phyloP scores from a whole-genome alignment of 2,888 invertebrate species.

The Thecocarcelia acutangulata region DNA sequence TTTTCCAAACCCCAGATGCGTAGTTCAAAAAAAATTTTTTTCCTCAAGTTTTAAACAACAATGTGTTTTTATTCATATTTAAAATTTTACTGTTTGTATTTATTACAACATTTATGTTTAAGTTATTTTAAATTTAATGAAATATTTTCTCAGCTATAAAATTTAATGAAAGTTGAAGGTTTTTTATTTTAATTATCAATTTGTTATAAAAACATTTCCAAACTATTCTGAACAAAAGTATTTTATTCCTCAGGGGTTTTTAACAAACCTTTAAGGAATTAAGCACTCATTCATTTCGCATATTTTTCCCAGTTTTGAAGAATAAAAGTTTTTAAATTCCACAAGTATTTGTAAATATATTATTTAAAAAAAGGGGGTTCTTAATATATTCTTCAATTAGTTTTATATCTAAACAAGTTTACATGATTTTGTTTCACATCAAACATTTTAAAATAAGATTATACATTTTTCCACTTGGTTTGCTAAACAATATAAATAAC shows the following conservation, averaged over 20 bases:
- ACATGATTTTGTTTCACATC: conserved; percentile 42
- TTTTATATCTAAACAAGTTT: conserved; percentile 10
- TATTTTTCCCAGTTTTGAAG: too few species aligned
- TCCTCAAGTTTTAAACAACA: background rate
- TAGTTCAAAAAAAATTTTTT: background rate
- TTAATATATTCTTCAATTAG: background rate
- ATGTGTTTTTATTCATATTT: conserved; percentile 16
- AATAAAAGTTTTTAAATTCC: background rate
- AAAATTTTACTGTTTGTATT: conserved; percentile 3
- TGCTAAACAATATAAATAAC: conserved; percentile 27
- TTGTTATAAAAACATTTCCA: background rate
- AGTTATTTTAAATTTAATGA: background rate
- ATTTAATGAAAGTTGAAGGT: background rate
- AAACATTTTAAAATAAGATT: conserved; percentile 46
- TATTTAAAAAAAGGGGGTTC: conserved; percentile 27
- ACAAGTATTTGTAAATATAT: conserved; percentile 59
- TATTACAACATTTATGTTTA: conserved; percentile 12
- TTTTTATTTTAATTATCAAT: background rate
- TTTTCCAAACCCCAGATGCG: background rate
- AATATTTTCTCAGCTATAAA: background rate
- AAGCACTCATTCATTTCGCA: too few species aligned
- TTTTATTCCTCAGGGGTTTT: too few species aligned
- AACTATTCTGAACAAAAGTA: too few species aligned
- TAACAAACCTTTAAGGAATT: too few species aligned
- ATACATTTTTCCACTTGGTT: background rate